Conservation (phyloP, 2,113 vertebrate species). For the Heloderma charlesbogerti region DNA sequence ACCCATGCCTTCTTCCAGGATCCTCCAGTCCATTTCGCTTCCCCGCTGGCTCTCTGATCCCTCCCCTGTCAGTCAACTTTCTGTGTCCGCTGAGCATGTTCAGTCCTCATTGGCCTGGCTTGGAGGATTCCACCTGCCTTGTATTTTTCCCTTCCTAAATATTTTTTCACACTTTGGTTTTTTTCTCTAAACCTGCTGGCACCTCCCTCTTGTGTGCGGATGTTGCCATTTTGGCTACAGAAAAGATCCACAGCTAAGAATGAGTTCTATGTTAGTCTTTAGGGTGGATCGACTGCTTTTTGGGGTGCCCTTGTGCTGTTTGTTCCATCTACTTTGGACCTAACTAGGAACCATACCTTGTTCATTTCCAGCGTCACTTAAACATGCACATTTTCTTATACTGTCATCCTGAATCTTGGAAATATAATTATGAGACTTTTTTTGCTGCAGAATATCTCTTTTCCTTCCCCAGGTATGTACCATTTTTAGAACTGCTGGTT, state of each 20-base stretch:
- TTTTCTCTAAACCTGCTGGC: too few species aligned
- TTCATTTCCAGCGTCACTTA: not conserved
- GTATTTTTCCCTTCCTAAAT: too few species aligned
- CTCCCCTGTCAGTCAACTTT: too few species aligned
- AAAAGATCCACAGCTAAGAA: not conserved
- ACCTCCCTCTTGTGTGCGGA: not conserved
- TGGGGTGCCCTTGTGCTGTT: not conserved
- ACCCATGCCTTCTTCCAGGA: too few species aligned
- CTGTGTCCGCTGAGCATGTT: fast-evolving
- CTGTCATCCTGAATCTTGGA: too few species aligned
- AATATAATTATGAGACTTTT: not conserved
- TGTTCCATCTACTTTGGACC: too few species aligned
- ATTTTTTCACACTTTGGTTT: not conserved
- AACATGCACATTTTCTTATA: not conserved
- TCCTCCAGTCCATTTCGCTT: too few species aligned
- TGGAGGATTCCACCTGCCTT: not conserved
- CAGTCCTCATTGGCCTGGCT: not conserved
- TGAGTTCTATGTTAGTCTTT: too few species aligned
- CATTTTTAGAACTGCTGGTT: not conserved
- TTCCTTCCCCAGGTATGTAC: not conserved
- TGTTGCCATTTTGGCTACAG: not conserved
- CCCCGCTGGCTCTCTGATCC: too few species aligned
- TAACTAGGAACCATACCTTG: not conserved
- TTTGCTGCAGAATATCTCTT: not conserved
- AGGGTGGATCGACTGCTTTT: not conserved